Conservation (phyloP, 2,888 invertebrate genomes). For the Aethes cnicana region DNA sequence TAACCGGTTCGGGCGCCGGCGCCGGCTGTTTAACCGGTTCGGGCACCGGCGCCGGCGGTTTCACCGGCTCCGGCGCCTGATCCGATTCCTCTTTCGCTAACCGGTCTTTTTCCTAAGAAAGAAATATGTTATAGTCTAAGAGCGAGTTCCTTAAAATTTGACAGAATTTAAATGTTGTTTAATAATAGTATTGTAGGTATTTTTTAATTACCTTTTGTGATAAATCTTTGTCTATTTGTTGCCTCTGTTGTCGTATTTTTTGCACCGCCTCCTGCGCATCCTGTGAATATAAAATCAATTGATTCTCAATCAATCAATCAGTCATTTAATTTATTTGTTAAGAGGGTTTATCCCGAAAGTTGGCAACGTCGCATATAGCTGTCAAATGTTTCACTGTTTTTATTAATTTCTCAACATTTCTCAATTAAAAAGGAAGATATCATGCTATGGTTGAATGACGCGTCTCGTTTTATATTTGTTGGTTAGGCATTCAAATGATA, state of each 20-base stretch:
- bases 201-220: conserved; percentile 60
- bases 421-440: no score
- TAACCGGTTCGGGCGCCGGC: conserved; percentile 33
- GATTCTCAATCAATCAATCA: not conserved
- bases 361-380: no score
- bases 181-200: conserved; percentile 1
- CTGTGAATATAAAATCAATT: conserved; percentile 39
- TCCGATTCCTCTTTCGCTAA: conserved; percentile 41
- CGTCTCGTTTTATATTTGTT: no score
- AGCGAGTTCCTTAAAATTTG: no score
- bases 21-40: conserved; percentile 22
- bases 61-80: conserved; percentile 29
- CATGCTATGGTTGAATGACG: no score
- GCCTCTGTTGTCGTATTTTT: conserved; percentile 74
- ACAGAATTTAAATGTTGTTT: no score
- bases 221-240: conserved; percentile 70
- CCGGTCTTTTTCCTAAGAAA: conserved; percentile 71
- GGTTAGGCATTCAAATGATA: no score
- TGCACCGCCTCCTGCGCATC: conserved; percentile 80
- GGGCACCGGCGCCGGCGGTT: conserved; percentile 15
- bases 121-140: no score
- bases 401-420: no score
- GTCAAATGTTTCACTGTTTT: no score
- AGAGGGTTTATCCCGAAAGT: conserved; percentile 20
- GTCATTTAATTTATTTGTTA: conserved; percentile 7